A percentile compares a stretch with the other conserved stretches of the same genome.
These are phyloP conservation scores for Heliconius hermathena DNA, from an alignment of 1,140 invertebrate genomes.

Conservation along the genomic window DNA sequence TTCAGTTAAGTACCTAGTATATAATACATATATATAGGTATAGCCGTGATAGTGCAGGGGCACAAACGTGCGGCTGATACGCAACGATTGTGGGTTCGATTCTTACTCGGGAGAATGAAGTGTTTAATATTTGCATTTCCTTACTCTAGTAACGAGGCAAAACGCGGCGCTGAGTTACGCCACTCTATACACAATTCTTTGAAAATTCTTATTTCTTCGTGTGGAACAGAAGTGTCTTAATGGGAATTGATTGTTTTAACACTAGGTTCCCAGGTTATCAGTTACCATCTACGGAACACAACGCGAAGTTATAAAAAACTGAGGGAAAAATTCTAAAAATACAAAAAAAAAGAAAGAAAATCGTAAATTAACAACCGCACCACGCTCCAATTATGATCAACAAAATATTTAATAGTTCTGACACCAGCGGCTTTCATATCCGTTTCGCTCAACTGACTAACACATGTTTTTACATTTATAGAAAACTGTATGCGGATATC, in stretches of 20 bases:
- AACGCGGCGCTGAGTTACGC: not conserved
- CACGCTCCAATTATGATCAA: slow-evolving; percentile 1
- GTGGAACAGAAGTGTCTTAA: not conserved
- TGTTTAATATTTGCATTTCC: not conserved
- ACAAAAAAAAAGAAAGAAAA: not conserved
- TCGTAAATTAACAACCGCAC: not conserved
- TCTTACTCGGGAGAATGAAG: not conserved
- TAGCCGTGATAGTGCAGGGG: too few relatives aligned
- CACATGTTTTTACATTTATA: not conserved
- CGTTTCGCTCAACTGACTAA: not conserved
- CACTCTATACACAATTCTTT: not conserved
- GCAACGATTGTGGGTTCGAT: not conserved
- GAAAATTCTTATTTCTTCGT: not conserved
- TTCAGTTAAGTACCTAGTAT: too few relatives aligned
- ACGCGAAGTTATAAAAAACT: not conserved
- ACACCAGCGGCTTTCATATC: not conserved
- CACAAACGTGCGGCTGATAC: too few relatives aligned
- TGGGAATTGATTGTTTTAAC: not conserved
- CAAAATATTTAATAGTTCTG: slow-evolving; percentile 4
- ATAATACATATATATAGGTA: too few relatives aligned
- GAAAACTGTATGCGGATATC: not conserved
- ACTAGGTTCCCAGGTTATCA: not conserved
- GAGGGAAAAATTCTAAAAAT: too few relatives aligned
- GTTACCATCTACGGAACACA: not conserved
- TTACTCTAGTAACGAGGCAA: not conserved